Evolutionary conservation across 2,888 invertebrate species (phyloP), one percentile per base, ranked within the genome.

Genomic region (Bhutanitis thaidina): DNA sequence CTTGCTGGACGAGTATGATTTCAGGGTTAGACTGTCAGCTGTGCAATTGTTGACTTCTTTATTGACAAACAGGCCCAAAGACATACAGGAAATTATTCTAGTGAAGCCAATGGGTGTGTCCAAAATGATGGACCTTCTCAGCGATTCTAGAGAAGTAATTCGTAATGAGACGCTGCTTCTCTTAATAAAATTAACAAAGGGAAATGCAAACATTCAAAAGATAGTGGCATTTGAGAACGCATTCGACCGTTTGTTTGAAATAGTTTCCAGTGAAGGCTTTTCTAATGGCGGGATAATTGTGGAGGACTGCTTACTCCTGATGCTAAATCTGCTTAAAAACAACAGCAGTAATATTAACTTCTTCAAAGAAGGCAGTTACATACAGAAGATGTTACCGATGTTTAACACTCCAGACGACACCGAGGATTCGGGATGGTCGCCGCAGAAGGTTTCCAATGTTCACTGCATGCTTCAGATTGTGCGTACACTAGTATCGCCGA

Each of bases 141-240:
- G 94, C 3, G 99, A 99, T 65, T 96, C 94, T 49, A 91, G 99
- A 61, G 99, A 99, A 90, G 96, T 99, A 0, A 95, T 99, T 52
- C 90, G 99, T 56, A 99, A 99, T 76, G 98, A 98, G 87, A 97
- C 97, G 0, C 84, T 99, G 8, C 82, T 99, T 4, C 87, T 99
- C 41, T 90, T 99, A 0, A 96, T 96, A 57, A 96, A 97, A 68
- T 83, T 99, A 62, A 98, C 98, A 0, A 95, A 90, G 67, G 95
- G 95, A 10, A 98, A 99, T 86, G 96, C 98, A 0, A 98, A 98
- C 77, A 97, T 99, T 66, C 98, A 99, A 79, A 99, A 99, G 87
- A 98, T 99, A 67, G 98, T 99, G 0, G 98, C 99, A 0, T 99
- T 99, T 78, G 99, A 99, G 80, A 99, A 98, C 84, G 98, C 98